These are phyloP conservation scores for Planococcus citri DNA, from an alignment of 1,140 invertebrate genomes.

Conservation along the genomic window DNA sequence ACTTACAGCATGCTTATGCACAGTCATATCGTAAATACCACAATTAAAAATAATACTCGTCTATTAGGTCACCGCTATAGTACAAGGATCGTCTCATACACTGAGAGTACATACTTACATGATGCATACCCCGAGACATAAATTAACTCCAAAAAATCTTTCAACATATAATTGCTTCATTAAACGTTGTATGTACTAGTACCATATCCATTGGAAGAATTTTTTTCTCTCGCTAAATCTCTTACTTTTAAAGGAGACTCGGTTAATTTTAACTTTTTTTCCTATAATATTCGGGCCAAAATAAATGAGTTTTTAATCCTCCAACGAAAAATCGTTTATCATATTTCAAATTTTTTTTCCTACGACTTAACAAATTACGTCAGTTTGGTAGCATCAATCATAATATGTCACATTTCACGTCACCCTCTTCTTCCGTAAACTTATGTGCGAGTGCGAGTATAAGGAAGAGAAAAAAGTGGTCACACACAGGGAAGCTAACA, in stretches of 20 bases:
- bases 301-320: conserved; percentile 8
- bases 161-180: background rate
- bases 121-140: no score
- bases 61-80: no score
- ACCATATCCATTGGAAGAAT: background rate
- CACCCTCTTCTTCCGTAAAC: background rate
- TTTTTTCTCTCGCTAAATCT: background rate
- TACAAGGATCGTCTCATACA: no score
- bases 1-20: no score
- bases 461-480: background rate
- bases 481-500: background rate
- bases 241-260: background rate
- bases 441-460: background rate
- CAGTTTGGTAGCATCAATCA: background rate
- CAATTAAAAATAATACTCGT: no score
- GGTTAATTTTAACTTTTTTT: background rate
- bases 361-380: conserved; percentile 7
- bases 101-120: no score
- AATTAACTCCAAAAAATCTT: no score
- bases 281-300: background rate
- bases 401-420: conserved; percentile 3
- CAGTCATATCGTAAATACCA: no score
- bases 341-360: conserved; percentile 2
- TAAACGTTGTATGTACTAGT: no score
- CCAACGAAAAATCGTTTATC: conserved; percentile 7